Evolutionary conservation across 2,888 invertebrate genomes (phyloP).

Genomic region (Perithous albicinctus): DNA sequence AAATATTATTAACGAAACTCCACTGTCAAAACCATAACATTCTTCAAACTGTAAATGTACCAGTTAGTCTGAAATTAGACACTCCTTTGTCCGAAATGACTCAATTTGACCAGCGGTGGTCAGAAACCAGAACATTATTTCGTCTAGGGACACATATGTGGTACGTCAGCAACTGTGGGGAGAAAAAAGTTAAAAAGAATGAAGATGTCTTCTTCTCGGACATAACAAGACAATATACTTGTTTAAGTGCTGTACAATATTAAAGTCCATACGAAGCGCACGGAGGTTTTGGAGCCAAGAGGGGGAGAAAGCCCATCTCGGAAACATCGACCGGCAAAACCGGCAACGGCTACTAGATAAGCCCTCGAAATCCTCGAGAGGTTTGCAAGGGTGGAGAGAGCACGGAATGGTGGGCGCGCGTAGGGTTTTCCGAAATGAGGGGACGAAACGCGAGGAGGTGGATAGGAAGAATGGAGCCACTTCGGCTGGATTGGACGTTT

Average conservation of each 20-base stretch:
- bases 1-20: no score
- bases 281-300: not conserved
- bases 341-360: conserved; percentile 15
- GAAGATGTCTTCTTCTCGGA: not conserved
- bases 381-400: conserved; percentile 34
- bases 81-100: no score
- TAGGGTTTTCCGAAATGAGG: not conserved
- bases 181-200: not conserved
- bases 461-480: conserved; percentile 49
- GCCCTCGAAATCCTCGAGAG: conserved; percentile 34
- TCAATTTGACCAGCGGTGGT: no score
- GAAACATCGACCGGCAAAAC: conserved; percentile 40
- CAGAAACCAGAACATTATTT: not conserved
- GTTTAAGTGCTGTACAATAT: not conserved
- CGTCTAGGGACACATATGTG: no score
- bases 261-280: not conserved
- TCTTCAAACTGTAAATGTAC: not conserved
- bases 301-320: conserved; percentile 7
- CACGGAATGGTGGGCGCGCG: not conserved
- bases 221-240: not conserved
- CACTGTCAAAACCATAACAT: no score
- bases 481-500: conserved; percentile 53
- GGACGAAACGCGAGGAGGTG: conserved; percentile 7
- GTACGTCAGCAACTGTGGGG: no score
- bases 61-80: not conserved